Base-by-base conservation (phyloP, 2,888 invertebrate genomes). In the Pristionchus exspectatus region DNA sequence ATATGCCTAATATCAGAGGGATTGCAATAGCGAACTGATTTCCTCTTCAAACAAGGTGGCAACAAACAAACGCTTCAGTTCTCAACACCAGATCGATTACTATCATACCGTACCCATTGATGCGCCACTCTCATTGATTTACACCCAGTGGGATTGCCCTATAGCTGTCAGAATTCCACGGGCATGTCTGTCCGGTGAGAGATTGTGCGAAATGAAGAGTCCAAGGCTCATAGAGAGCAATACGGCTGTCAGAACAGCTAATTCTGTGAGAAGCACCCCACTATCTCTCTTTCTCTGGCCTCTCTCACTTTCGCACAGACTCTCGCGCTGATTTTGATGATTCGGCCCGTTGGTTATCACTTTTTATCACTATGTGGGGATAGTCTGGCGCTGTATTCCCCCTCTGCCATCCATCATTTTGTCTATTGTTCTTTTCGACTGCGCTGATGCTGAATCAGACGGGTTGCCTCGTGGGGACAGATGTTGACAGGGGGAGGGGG, bases 331-430 rank as follows among this genome's bases (percentile, higher is more conserved):
- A 74, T 38, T 74, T 74, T 74, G 74, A 74, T 74, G 74, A 74
- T 74, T 74, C 74, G 16, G 16, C 66, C 12, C 72, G 9, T 9
- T 59, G 72, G 72, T 38, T 38, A 38, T 74, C 74, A 21, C 74
- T 74, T 74, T 74, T 74, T 72, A 72, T 72, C 69, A 10, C 74
- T 74, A 38, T 74, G 38, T 74, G 74, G 38, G 9, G 38, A 74
- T 74, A 44, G 38, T 74, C 38, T 74, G 74, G 74, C 33, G 38
- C 16, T 74, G 74, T 18, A 38, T 44, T 74, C 12, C 74, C 30
- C 33, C 3, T 9, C 72, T 27, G 0, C 33, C 33, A n/a, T 66
- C 66, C 10, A n/a, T n/a, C n/a, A n/a, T n/a, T 27, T 12, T 21
- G 2, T 33, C 33, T 74, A 30, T 38, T 38, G 33, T 74, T 38